Evolutionary conservation across 2,888 invertebrate species (phyloP).

Genomic region (Diplazon laetatorius): DNA sequence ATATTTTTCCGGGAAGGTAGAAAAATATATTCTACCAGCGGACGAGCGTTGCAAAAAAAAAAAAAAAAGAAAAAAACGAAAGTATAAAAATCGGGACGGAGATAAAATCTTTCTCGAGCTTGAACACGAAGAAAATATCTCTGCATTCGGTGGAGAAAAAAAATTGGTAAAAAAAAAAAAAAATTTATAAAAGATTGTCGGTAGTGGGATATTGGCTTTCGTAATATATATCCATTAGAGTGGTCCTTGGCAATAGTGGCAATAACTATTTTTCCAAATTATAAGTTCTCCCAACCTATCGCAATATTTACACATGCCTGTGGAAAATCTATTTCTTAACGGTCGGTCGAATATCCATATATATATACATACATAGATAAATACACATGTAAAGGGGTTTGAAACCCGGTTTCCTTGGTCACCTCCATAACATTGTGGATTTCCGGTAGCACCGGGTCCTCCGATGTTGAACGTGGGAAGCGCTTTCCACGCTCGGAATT

Average conservation of each 20-base stretch:
- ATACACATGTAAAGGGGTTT: no score
- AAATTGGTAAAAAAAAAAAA: constrained; percentile 6
- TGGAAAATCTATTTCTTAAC: no score
- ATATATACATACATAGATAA: constrained; percentile 25
- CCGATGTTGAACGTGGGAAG: not conserved
- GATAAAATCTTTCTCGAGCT: constrained; percentile 1
- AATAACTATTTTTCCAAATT: no score
- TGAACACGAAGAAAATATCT: constrained; percentile 7
- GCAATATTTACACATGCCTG: no score
- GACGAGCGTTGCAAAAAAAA: not conserved
- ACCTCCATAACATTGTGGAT: constrained; percentile 13
- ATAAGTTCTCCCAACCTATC: no score
- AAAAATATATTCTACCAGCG: not conserved
- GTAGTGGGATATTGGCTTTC: constrained; percentile 33
- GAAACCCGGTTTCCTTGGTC: not conserved
- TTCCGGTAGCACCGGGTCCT: not conserved
- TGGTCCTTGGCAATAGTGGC: no score
- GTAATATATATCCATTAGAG: no score
- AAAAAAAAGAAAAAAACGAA: no score
- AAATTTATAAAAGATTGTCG: not conserved
- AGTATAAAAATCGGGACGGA: not conserved
- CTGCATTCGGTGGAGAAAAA: not conserved
- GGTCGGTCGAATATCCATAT: no score
- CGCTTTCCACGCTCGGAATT: constrained; percentile 3
- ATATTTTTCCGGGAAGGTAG: not conserved